Percentiles rank a stretch among this genome's conserved stretches.
These are phyloP conservation scores for mouse (Mus musculus) DNA, from an alignment of 2,113 vertebrate species.

Conservation along the genomic window DNA sequence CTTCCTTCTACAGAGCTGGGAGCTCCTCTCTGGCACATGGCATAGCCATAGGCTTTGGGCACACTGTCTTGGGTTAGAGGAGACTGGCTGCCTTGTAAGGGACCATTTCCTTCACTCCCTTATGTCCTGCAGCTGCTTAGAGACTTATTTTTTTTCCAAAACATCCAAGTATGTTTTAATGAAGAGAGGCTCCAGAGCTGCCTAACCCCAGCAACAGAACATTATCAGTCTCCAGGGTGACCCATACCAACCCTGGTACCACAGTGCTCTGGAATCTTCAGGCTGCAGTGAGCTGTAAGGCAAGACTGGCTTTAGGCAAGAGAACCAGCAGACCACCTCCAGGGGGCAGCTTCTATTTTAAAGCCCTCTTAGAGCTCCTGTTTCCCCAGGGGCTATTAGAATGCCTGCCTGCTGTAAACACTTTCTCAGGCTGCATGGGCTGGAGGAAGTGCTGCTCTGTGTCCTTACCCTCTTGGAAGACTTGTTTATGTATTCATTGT, in stretches of 20 bases:
- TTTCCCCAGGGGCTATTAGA: slow-evolving; percentile 15
- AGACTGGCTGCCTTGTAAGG: background rate
- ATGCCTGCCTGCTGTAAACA: background rate
- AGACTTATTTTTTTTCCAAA: slow-evolving; percentile 73
- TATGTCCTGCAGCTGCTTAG: background rate
- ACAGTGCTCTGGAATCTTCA: slow-evolving; percentile 44
- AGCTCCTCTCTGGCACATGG: background rate
- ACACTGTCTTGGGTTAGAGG: background rate
- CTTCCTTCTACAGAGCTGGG: background rate
- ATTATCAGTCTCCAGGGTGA: background rate
- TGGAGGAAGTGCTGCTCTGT: background rate
- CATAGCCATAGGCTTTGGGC: background rate
- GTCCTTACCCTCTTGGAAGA: slow-evolving; percentile 41
- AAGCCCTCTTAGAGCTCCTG: accelerated
- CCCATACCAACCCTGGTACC: background rate
- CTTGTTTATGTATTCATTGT: background rate
- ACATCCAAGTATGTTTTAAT: slow-evolving; percentile 74
- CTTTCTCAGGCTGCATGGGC: background rate
- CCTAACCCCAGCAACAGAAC: background rate
- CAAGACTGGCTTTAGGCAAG: background rate
- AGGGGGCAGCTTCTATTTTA: background rate
- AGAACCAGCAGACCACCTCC: background rate
- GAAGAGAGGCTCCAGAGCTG: background rate
- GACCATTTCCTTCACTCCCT: background rate
- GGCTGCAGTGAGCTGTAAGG: background rate